Evolutionary conservation across 2,888 invertebrate genomes (phyloP), one percentile per base, ranked within the genome.

Genomic region (Agrotis exclamationis): DNA sequence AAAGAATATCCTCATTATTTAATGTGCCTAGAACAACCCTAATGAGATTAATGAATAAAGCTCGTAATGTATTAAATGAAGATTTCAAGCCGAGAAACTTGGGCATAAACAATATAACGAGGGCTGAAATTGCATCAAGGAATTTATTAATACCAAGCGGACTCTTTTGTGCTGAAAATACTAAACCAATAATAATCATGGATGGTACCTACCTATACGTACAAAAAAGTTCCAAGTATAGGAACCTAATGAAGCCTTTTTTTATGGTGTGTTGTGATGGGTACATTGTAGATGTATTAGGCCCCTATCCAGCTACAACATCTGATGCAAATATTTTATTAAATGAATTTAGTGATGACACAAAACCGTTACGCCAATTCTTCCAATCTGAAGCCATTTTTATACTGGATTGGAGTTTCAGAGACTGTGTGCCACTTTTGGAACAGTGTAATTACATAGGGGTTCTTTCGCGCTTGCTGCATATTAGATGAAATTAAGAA

Each of bases 201-300:
- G 63, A 70, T 66, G 70, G 70, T 18, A 70, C 74, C 44, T 74
- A 74, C 24, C 18, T 60, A 16, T 58, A 48, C 39, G 39, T 73
- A 64, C 60, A 45, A 63, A 63, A 63, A 58, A 3, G 3, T 28
- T 59, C 1, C 47, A 62, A 62, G 50, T 62, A 51, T 62, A 51
- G 39, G 20, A 62, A 50, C 51, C 18, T 62, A 16, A 33, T 62
- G 50, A 62, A 62, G 22, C 62, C 62, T 50, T 62, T 28, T 28
- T 5, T 28, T 20, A 62, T 62, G 48, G 50, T 62, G 48, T 62
- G 62, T 28, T 62, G 48, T 48, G 62, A 62, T 62, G 62, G 51
- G n/a, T 51, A 50, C 20, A 62, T 51, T 63, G 51, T 63, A 51
- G 63, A 63, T 51, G 24, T 62, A 50, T 62, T 62, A 7, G 44